Evolutionary conservation across 2,797 vertebrate species (phyloP).

Genomic region (Coilia nasus): DNA sequence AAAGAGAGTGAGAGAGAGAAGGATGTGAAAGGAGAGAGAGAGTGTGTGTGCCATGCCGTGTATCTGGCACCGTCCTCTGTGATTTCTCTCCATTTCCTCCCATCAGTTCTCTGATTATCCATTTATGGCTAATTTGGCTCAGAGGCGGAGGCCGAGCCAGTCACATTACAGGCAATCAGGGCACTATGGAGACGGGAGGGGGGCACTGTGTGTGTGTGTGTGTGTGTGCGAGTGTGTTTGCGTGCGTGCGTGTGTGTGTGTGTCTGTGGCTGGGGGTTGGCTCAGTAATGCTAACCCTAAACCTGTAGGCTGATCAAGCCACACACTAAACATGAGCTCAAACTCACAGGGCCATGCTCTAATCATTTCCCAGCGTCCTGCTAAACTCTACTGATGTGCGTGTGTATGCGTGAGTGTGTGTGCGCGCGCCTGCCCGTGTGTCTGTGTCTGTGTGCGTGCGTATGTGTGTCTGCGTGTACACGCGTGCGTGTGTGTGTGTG

Average conservation of each 20-base stretch:
- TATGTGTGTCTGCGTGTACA: not conserved
- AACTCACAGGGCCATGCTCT: too few species aligned
- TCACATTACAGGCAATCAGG: conserved; percentile 8
- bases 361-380: not conserved
- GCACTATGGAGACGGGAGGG: not conserved
- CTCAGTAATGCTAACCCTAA: too few species aligned
- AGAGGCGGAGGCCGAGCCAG: not conserved
- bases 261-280: too few species aligned
- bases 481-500: not conserved
- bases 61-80: not conserved
- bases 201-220: not conserved
- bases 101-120: not conserved
- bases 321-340: too few species aligned
- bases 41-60: not conserved
- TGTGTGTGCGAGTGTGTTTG: not conserved
- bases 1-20: too few species aligned
- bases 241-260: not conserved
- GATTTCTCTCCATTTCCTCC: conserved; percentile 1
- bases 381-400: not conserved
- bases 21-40: conserved; percentile 12
- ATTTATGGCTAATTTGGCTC: not conserved
- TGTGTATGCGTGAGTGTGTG: not conserved
- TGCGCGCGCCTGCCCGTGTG: too few species aligned
- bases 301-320: too few species aligned
- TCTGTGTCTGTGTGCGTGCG: too few species aligned